These are phyloP conservation scores for Patella pellucida DNA, from an alignment of 2,888 invertebrate species.

Conservation along the genomic window DNA sequence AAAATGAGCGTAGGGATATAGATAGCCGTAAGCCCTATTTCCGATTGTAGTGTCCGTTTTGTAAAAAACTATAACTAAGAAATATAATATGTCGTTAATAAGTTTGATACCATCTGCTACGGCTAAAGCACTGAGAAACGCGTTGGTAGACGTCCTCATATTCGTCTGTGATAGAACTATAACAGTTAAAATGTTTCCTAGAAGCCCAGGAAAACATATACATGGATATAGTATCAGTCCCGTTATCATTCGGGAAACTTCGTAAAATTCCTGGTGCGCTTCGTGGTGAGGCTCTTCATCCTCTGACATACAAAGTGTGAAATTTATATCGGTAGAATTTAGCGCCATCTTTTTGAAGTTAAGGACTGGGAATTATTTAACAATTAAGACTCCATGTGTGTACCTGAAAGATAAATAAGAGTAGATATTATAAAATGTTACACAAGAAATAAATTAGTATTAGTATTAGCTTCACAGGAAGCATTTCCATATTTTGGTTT, in stretches of 20 bases:
- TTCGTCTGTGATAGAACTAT: conserved; percentile 58
- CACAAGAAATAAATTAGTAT: too few relatives aligned
- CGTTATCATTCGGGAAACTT: conserved; percentile 49
- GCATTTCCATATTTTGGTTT: too few relatives aligned
- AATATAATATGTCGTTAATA: conserved; percentile 62
- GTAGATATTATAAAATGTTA: too few relatives aligned
- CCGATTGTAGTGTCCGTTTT: conserved; percentile 44
- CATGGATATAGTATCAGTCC: conserved; percentile 62
- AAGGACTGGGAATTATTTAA: neutral
- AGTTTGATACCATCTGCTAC: conserved; percentile 63
- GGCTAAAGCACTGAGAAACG: conserved; percentile 59
- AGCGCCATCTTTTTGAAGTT: neutral
- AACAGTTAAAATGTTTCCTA: conserved; percentile 59
- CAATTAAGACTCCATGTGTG: too few relatives aligned
- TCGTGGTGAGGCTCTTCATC: conserved; percentile 11
- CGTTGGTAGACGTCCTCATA: conserved; percentile 63
- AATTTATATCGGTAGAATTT: neutral
- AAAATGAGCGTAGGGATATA: conserved; percentile 66
- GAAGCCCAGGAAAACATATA: conserved; percentile 56
- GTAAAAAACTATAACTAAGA: conserved; percentile 54
- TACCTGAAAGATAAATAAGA: too few relatives aligned
- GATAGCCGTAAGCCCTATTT: conserved; percentile 46
- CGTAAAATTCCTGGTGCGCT: conserved; percentile 52
- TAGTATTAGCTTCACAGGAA: too few relatives aligned
- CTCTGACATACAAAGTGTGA: neutral